Percentiles rank a stretch among this genome's conserved stretches.
These are phyloP conservation scores for Cephalopholis sonnerati DNA, from an alignment of 2,113 vertebrate genomes.

Conservation along the genomic window DNA sequence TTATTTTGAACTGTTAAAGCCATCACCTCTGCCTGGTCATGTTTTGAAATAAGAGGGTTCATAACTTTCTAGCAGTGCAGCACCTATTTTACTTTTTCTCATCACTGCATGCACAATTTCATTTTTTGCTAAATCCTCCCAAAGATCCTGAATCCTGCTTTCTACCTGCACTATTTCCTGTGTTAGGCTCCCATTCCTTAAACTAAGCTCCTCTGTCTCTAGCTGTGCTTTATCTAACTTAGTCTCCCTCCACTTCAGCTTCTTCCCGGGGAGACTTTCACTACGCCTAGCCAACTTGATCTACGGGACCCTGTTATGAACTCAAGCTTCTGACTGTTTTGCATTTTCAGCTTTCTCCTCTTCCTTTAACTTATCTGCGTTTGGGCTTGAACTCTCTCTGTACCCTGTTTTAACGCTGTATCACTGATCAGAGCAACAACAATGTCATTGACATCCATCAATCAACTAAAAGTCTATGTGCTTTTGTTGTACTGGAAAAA, in stretches of 20 bases:
- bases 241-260: slow-evolving; percentile 31
- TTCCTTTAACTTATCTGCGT: not conserved
- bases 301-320: slow-evolving; percentile 30
- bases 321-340: slow-evolving; percentile 2
- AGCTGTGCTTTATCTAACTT: slow-evolving; percentile 47
- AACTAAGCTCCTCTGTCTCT: slow-evolving; percentile 50
- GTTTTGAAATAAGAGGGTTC: not conserved
- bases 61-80: not conserved
- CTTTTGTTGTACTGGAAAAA: not conserved
- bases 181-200: slow-evolving; percentile 46
- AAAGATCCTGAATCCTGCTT: slow-evolving; percentile 39
- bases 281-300: slow-evolving; percentile 14
- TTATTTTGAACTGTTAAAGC: not conserved
- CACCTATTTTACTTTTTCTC: slow-evolving; percentile 44
- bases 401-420: not conserved
- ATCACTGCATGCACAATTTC: slow-evolving; percentile 30
- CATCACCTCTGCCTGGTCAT: not conserved
- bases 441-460: not conserved
- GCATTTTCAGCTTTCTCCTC: not conserved
- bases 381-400: slow-evolving; percentile 1
- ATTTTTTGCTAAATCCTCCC: slow-evolving; percentile 46
- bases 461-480: not conserved
- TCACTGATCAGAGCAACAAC: not conserved
- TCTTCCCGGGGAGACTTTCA: slow-evolving; percentile 36
- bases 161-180: slow-evolving; percentile 47